Conservation (phyloP, 2,888 invertebrate species). For the Ctena decussata region DNA sequence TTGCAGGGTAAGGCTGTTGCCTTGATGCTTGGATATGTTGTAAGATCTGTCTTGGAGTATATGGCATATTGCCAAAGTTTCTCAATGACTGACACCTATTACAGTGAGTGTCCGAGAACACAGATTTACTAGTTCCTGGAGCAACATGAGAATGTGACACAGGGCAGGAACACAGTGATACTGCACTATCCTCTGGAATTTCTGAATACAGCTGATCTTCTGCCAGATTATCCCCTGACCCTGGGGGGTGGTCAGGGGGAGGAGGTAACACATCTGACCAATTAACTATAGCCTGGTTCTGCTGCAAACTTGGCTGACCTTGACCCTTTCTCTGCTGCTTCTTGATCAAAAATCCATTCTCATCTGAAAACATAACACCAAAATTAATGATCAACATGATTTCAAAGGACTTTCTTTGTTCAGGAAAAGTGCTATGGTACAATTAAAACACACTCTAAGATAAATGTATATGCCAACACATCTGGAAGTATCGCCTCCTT, state of each 20-base stretch:
- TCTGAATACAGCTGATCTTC: conserved; percentile 64
- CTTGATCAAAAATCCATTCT: conserved; percentile 80
- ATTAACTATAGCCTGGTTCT: conserved; percentile 82
- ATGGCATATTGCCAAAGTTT: conserved; percentile 64
- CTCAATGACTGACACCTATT: conserved; percentile 68
- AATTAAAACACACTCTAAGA: no score
- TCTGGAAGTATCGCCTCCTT: no score
- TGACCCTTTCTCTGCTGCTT: conserved; percentile 60
- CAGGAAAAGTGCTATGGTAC: no score
- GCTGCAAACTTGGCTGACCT: conserved; percentile 70
- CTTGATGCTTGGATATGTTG: conserved; percentile 36
- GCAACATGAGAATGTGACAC: conserved; percentile 73
- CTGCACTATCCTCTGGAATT: conserved; percentile 64
- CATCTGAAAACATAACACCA: conserved; percentile 70
- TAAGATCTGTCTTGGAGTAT: conserved; percentile 49
- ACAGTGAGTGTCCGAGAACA: conserved; percentile 77
- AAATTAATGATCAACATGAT: no score
- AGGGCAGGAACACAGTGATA: conserved; percentile 81
- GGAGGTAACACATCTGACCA: conserved; percentile 87
- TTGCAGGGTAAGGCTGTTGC: conserved; percentile 43
- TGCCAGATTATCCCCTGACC: conserved; percentile 80
- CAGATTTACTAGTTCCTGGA: conserved; percentile 64
- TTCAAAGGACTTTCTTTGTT: no score
- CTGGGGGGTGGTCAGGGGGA: conserved; percentile 87
- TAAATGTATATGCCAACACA: no score